A percentile compares a stretch with the other conserved stretches of the same genome.
Conservation (phyloP, 2,888 invertebrate genomes). For the Meiosimyza decipiens region DNA sequence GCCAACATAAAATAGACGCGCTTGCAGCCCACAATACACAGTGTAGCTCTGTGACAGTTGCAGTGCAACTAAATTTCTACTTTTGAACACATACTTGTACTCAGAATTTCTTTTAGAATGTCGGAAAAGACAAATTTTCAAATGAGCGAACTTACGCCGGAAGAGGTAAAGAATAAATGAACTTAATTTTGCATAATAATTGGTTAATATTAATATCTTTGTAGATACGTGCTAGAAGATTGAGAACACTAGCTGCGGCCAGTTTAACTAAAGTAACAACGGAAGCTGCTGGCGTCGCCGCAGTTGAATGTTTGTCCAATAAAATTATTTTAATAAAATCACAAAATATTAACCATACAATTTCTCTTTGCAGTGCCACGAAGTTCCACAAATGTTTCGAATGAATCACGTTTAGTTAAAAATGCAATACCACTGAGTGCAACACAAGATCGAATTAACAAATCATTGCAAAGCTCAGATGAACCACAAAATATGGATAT, state of each 20-base stretch:
- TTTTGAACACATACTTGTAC: background rate
- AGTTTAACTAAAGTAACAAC: constrained; percentile 38
- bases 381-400: constrained; percentile 53
- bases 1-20: constrained; percentile 24
- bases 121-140: constrained; percentile 46
- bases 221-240: constrained; percentile 64
- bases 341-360: background rate
- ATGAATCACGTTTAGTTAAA: constrained; percentile 61
- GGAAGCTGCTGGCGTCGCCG: constrained; percentile 42
- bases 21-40: constrained; percentile 17
- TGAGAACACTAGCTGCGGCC: constrained; percentile 60
- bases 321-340: constrained; percentile 8
- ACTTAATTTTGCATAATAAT: constrained; percentile 1
- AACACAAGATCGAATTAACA: constrained; percentile 23
- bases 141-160: constrained; percentile 79
- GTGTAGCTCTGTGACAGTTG: constrained; percentile 11
- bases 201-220: constrained; percentile 2
- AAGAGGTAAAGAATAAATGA: constrained; percentile 78
- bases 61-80: constrained; percentile 1
- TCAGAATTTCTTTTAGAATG: constrained; percentile 34
- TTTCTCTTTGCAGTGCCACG: constrained; percentile 46
- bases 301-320: constrained; percentile 42
- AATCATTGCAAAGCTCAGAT: constrained; percentile 37
- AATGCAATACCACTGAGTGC: constrained; percentile 38
- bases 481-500: constrained; percentile 54